Percentiles rank a stretch among this genome's conserved stretches.
Conservation (phyloP, 2,888 invertebrate species). For the Polyploca ridens region DNA sequence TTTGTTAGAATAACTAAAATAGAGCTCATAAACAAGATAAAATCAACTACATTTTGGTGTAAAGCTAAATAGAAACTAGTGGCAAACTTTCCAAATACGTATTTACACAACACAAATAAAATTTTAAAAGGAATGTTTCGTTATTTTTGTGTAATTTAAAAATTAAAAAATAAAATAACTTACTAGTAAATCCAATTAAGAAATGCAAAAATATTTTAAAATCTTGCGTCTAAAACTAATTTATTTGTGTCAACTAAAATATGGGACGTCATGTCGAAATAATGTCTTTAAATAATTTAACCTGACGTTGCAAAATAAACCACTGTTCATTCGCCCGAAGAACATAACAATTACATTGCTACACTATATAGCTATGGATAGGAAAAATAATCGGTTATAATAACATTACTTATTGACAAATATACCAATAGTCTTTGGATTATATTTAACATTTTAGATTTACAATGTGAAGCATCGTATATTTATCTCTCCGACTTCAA, state of each 20-base stretch:
- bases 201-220: constrained; percentile 28
- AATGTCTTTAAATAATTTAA: background rate
- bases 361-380: background rate
- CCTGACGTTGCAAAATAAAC: background rate
- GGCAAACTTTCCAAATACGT: constrained; percentile 60
- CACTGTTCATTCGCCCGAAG: background rate
- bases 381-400: no score
- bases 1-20: constrained; percentile 49
- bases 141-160: constrained; percentile 20
- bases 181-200: constrained; percentile 2
- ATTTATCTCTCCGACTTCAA: no score
- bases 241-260: background rate
- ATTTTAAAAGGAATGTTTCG: constrained; percentile 38
- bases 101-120: constrained; percentile 44
- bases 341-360: no score
- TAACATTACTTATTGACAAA: no score
- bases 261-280: background rate
- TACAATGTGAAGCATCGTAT: no score
- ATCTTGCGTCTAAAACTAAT: constrained; percentile 13
- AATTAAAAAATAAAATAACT: constrained; percentile 10
- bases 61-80: constrained; percentile 79
- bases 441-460: no score
- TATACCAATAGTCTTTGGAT: no score
- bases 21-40: constrained; percentile 54
- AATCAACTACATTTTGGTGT: constrained; percentile 78